These are phyloP conservation scores for Palaemon carinicauda DNA, from an alignment of 1,140 invertebrate species.

Conservation along the genomic window DNA sequence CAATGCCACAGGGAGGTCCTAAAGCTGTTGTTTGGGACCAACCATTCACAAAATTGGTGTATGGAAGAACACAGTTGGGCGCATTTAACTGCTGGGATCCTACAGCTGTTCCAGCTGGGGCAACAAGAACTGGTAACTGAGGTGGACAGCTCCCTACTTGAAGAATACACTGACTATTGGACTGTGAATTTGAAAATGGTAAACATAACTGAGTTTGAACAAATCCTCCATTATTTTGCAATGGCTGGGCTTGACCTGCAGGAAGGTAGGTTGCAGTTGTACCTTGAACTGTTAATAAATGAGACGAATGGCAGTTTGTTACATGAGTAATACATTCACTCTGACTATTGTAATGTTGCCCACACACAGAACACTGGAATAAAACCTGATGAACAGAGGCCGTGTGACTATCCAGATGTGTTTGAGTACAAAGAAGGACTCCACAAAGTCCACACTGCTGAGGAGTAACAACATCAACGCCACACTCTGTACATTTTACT, in stretches of 20 bases:
- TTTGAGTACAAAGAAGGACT: neutral
- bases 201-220: neutral
- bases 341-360: conserved; percentile 28
- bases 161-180: neutral
- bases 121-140: conserved; percentile 2
- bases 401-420: conserved; percentile 18
- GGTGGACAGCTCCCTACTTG: neutral
- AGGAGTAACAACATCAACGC: neutral
- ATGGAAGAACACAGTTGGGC: conserved; percentile 14
- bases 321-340: conserved; percentile 23
- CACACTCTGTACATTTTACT: conserved; percentile 6
- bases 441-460: conserved; percentile 20
- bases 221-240: neutral
- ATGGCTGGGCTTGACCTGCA: neutral
- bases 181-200: neutral
- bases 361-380: conserved; percentile 45
- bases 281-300: conserved; percentile 26
- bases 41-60: neutral
- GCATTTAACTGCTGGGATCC: neutral
- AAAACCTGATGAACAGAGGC: conserved; percentile 17
- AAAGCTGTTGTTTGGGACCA: neutral
- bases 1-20: neutral
- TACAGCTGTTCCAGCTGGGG: neutral
- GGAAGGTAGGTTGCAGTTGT: neutral
- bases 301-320: conserved; percentile 1